These are phyloP conservation scores for Pseudomyrmex dendroicus DNA, from an alignment of 1,140 invertebrate genomes.

Conservation along the genomic window DNA sequence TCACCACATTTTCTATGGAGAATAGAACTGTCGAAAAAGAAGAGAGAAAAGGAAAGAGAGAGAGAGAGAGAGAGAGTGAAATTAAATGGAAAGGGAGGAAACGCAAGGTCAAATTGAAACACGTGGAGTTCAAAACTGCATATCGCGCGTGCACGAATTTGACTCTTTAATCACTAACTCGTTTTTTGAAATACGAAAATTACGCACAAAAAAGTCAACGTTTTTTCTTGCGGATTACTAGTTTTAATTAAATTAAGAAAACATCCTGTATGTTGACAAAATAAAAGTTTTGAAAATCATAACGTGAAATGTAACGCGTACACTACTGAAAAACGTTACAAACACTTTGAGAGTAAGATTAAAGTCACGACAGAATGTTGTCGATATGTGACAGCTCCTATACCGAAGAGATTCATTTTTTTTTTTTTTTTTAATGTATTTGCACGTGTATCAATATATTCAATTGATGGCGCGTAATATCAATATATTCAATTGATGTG, in stretches of 20 bases:
- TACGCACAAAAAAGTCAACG: neutral
- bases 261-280: neutral
- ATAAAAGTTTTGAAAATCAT: neutral
- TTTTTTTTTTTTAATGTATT: neutral
- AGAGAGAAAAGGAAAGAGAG: neutral
- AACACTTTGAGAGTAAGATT: neutral
- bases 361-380: neutral
- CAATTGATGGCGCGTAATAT: neutral
- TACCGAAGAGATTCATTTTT: neutral
- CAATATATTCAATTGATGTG: constrained; percentile 7
- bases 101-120: constrained; percentile 14
- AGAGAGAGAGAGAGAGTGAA: too few species aligned
- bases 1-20: neutral
- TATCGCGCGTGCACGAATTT: neutral
- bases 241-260: constrained; percentile 9
- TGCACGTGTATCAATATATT: constrained; percentile 9
- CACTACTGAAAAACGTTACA: neutral
- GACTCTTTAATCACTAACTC: neutral
- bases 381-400: neutral
- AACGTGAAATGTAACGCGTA: neutral
- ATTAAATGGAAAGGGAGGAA: too few species aligned
- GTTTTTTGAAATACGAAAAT: neutral
- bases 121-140: neutral
- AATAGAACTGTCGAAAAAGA: neutral
- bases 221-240: neutral